Evolutionary conservation across 1,140 invertebrate species (phyloP), one percentile per base, ranked within the genome.

Genomic region (Manduca sexta): DNA sequence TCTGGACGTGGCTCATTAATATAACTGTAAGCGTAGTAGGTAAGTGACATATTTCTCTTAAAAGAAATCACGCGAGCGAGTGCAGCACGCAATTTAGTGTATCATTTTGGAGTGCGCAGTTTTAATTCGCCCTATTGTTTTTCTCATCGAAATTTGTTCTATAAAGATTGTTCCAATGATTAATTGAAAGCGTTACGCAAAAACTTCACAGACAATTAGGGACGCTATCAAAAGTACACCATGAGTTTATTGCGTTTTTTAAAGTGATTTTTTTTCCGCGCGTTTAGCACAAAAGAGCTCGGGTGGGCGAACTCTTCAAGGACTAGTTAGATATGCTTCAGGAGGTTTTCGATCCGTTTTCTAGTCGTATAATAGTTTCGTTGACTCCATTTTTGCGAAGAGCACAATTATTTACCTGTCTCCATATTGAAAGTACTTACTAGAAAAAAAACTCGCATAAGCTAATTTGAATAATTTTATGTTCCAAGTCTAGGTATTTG

Each of bases 301-400:
- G 65, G 75, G 75, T 80, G 62, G 57, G 52, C 65, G 73, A 84
- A 84, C 80, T 59, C 70, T 64, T 74, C 75, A 81, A 81, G 75
- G 77, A 66, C 67, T 74, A 21, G 17, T 34, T 51, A 12, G 70
- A 76, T 71, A 53, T 67, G 77, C 80, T 84, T 81, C 77, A 81
- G 75, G 67, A 59, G 56, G 47, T 64, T 59, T 45, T 42, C 49
- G 21, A 61, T 61, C 38, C 54, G 49, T 50, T 70, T 66, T 45
- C 60, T 26, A 26, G 21, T 26, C 8, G 21, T 26, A 26, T 26
- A 26, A 3, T 26, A 3, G 8, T 26, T 26, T 26, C 4, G 21
- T 26, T 8, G 8, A 26, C 21, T 26, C 21, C 21, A 3, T 5
- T 8, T 26, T 5, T 8, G 8, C 21, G 4, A 26, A 26, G 8